Evolutionary conservation across 2,113 vertebrate species (phyloP).

Genomic region (Pedionomus torquatus): DNA sequence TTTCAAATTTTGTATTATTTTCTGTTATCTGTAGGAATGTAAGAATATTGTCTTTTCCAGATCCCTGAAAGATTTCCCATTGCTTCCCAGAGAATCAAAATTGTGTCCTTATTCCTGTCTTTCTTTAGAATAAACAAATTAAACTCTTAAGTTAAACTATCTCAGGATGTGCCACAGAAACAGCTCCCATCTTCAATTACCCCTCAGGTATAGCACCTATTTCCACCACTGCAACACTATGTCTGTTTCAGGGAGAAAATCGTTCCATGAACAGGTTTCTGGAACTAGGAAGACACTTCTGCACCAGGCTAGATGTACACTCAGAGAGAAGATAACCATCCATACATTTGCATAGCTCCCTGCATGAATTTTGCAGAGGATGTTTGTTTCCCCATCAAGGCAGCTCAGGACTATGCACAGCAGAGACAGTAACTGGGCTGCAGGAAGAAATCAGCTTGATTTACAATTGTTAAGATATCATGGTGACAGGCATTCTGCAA

Average conservation of each 20-base stretch:
- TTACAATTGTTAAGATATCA: background rate
- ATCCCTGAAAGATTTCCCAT: background rate
- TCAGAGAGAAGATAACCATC: background rate
- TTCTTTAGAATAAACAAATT: background rate
- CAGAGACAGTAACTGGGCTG: background rate
- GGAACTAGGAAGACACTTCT: background rate
- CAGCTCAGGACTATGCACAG: background rate
- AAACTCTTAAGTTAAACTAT: background rate
- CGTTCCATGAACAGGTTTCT: background rate
- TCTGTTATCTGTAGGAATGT: background rate
- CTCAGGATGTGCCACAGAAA: background rate
- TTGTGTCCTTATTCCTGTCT: background rate
- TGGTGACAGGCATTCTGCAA: background rate
- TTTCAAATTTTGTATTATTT: background rate
- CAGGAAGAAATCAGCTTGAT: background rate
- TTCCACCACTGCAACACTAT: background rate
- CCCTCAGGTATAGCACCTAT: background rate
- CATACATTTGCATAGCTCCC: background rate
- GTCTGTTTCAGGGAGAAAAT: background rate
- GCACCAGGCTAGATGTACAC: background rate
- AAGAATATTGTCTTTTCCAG: background rate
- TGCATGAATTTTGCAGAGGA: background rate
- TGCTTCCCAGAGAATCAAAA: background rate
- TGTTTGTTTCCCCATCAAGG: background rate
- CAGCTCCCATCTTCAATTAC: fast-evolving